phyloP scores from a whole-genome alignment of 2,888 invertebrate genomes.

The Polymixis flavicincta region DNA sequence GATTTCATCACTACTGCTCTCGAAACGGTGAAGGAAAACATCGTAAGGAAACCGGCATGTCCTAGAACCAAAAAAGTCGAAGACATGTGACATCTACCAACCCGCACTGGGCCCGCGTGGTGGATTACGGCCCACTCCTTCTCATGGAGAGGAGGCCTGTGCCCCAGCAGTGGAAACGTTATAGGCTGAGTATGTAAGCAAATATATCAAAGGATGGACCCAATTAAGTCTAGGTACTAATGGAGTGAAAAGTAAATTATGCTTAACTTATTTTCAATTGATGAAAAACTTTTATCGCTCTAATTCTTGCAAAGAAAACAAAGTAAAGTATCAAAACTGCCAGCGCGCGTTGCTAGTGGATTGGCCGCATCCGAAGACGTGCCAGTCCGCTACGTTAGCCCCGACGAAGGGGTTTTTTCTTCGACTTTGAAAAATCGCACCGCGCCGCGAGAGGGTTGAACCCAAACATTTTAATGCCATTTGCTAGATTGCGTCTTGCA shows the following conservation, averaged over 20 bases:
- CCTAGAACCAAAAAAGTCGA: too few relatives aligned
- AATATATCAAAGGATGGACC: neutral
- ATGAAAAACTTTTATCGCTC: neutral
- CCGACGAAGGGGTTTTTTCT: conserved; percentile 87
- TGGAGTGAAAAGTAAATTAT: neutral
- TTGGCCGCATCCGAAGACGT: conserved; percentile 87
- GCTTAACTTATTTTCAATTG: too few relatives aligned
- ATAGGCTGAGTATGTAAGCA: too few relatives aligned
- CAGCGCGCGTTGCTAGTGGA: conserved; percentile 67
- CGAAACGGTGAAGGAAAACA: too few relatives aligned
- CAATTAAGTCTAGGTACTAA: neutral
- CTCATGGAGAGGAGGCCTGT: too few relatives aligned
- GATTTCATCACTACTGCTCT: too few relatives aligned
- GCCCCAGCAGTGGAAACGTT: too few relatives aligned
- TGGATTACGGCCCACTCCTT: too few relatives aligned
- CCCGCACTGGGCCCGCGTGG: too few relatives aligned
- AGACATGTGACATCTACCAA: too few relatives aligned
- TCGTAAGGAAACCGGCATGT: too few relatives aligned
- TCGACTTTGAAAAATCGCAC: conserved; percentile 90
- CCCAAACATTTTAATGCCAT: conserved; percentile 91
- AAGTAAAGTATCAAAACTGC: conserved; percentile 80
- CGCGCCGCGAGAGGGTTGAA: conserved; percentile 87
- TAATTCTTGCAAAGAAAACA: neutral
- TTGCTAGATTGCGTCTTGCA: conserved; percentile 90
- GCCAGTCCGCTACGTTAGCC: conserved; percentile 89